These are phyloP conservation scores for Molossus molossus DNA, from an alignment of 2,797 vertebrate species.

Conservation along the genomic window DNA sequence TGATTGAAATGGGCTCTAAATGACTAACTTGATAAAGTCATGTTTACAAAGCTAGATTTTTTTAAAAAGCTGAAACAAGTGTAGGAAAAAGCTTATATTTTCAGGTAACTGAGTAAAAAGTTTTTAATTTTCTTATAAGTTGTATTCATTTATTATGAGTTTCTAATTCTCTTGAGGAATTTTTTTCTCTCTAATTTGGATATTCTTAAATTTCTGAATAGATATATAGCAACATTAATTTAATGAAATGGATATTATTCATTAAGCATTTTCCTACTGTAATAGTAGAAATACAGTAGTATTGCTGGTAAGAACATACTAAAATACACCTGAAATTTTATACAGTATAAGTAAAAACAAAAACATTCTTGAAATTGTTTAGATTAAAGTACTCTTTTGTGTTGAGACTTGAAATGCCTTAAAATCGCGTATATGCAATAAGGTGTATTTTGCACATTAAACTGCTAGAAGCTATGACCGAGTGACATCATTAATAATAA, in stretches of 20 bases:
- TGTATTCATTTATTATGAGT: constrained; percentile 61
- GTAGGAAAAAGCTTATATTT: constrained; percentile 27
- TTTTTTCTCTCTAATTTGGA: constrained; percentile 22
- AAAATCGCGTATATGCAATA: constrained; percentile 21
- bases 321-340: constrained; percentile 70
- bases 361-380: constrained; percentile 51
- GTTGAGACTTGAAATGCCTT: constrained; percentile 33
- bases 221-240: background rate
- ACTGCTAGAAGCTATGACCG: constrained; percentile 22
- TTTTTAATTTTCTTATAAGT: constrained; percentile 58
- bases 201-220: constrained; percentile 59
- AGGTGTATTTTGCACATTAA: background rate
- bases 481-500: constrained; percentile 18
- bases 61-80: constrained; percentile 26
- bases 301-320: background rate
- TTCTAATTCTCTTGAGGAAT: background rate
- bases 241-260: constrained; percentile 14
- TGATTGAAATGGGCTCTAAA: constrained; percentile 34
- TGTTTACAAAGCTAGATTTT: constrained; percentile 34
- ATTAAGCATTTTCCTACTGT: background rate
- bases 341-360: constrained; percentile 18
- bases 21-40: constrained; percentile 32
- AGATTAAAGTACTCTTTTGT: constrained; percentile 30
- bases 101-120: constrained; percentile 41
- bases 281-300: background rate